Evolutionary conservation across 2,888 invertebrate genomes (phyloP).

Genomic region (Coelopa pilipes): DNA sequence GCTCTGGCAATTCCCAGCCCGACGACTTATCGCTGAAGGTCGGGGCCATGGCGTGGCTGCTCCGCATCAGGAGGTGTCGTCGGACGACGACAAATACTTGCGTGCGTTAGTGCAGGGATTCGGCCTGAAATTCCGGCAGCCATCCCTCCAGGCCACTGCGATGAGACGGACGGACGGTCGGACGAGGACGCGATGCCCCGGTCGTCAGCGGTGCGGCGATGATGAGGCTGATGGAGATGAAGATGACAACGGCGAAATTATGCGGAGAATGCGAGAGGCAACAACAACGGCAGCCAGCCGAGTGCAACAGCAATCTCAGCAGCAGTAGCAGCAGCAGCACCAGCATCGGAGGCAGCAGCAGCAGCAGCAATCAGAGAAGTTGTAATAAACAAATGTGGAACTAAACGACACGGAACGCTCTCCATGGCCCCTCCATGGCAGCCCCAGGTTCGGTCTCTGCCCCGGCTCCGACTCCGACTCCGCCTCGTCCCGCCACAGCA

Average conservation of each 20-base stretch:
- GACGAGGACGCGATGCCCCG: no score
- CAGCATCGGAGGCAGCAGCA: background rate
- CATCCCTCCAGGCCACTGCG: no score
- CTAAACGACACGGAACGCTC: background rate
- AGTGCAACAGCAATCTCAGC: background rate
- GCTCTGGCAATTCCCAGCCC: no score
- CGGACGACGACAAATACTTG: no score
- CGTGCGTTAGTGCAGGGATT: no score
- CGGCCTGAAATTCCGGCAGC: no score
- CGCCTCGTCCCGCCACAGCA: background rate
- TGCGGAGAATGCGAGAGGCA: background rate
- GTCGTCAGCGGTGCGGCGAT: background rate
- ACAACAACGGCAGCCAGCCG: background rate
- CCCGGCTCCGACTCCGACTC: background rate
- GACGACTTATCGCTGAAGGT: no score
- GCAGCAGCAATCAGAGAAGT: conserved; percentile 15
- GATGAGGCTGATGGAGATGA: conserved; percentile 35
- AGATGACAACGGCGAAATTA: conserved; percentile 9
- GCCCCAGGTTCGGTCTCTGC: no score
- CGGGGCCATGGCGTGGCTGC: no score
- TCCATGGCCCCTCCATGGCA: no score
- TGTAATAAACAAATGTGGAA: conserved; percentile 23
- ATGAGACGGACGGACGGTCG: no score
- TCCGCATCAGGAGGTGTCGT: no score
- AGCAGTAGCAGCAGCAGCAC: background rate